These are phyloP conservation scores for Sus scrofa DNA, from an alignment of 2,113 vertebrate genomes.

Conservation along the genomic window DNA sequence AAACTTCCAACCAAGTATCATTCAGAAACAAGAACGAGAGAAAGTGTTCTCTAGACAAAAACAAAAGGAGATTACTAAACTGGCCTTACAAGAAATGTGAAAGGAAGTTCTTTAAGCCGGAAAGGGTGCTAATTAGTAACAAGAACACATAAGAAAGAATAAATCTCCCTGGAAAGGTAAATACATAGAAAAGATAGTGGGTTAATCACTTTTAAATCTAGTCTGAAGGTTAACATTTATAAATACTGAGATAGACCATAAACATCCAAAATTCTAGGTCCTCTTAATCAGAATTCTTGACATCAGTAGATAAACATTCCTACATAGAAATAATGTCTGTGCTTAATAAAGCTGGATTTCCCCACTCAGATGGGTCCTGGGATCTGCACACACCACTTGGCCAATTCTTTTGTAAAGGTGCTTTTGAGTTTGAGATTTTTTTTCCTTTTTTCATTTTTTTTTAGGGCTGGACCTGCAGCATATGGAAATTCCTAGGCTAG, in stretches of 20 bases:
- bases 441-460: too few species aligned
- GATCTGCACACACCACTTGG: background rate
- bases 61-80: background rate
- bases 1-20: background rate
- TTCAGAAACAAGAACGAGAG: background rate
- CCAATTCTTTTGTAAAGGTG: background rate
- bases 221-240: background rate
- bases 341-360: background rate
- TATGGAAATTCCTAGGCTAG: too few species aligned
- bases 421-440: slow-evolving; percentile 46
- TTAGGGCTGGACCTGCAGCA: too few species aligned
- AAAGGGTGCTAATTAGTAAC: background rate
- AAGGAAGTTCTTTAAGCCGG: background rate
- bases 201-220: background rate
- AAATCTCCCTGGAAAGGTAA: background rate
- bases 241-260: background rate
- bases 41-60: background rate
- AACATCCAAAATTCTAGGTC: background rate
- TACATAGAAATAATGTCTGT: background rate
- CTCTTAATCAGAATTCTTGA: background rate
- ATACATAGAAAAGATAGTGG: background rate
- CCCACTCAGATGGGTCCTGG: background rate
- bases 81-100: background rate
- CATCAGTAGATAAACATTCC: background rate
- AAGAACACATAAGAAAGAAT: background rate